Conservation (phyloP, 2,888 invertebrate species). For the Bellardia pandia region DNA sequence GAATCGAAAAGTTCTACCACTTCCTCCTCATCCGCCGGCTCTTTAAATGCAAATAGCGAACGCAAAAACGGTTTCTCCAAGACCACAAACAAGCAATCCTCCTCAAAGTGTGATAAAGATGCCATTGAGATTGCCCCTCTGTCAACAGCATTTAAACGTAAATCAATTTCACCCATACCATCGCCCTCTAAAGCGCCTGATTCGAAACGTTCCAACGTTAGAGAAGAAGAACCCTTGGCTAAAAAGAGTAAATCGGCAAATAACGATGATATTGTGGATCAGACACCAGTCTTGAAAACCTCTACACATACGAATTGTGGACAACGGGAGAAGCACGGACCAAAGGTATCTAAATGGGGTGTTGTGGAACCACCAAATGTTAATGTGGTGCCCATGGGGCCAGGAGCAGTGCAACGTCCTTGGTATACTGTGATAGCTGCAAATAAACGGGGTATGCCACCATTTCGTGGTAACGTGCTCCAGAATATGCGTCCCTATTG, state of each 20-base stretch:
- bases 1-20: constrained; percentile 79
- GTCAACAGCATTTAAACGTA: constrained; percentile 77
- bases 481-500: constrained; percentile 65
- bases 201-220: constrained; percentile 74
- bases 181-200: constrained; percentile 78
- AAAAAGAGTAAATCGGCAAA: constrained; percentile 89
- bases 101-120: constrained; percentile 75
- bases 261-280: constrained; percentile 63
- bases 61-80: constrained; percentile 73
- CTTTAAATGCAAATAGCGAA: constrained; percentile 63
- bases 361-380: constrained; percentile 67
- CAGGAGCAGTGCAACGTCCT: constrained; percentile 40
- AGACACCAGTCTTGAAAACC: constrained; percentile 60
- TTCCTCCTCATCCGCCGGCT: constrained; percentile 78
- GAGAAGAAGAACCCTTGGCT: constrained; percentile 79
- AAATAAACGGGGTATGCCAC: constrained; percentile 65
- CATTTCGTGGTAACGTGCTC: constrained; percentile 74
- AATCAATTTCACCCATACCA: constrained; percentile 79
- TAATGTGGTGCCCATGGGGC: constrained; percentile 43
- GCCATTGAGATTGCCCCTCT: constrained; percentile 76
- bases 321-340: constrained; percentile 79
- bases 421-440: constrained; percentile 60
- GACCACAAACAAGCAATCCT: constrained; percentile 42
- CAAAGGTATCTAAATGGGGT: constrained; percentile 81
- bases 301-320: constrained; percentile 63